Conservation (phyloP, 2,888 invertebrate genomes). For the Agriopis marginaria region DNA sequence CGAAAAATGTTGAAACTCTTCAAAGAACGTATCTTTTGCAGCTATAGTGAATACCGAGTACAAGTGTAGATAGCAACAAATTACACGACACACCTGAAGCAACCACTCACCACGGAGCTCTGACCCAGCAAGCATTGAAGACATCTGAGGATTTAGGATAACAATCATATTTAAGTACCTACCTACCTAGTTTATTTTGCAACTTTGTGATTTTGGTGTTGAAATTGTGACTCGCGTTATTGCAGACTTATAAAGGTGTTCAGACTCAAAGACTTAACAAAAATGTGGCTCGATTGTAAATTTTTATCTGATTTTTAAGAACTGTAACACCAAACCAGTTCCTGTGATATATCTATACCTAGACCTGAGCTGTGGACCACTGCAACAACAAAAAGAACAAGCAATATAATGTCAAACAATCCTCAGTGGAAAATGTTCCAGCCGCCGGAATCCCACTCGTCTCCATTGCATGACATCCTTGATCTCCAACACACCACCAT, state of each 20-base stretch:
- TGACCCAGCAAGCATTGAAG: conserved; percentile 96
- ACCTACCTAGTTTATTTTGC: conserved; percentile 77
- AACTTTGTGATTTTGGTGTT: conserved; percentile 73
- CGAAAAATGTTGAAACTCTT: conserved; percentile 46
- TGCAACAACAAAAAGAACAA: conserved; percentile 76
- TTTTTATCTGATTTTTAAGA: conserved; percentile 66
- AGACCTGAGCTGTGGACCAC: conserved; percentile 73
- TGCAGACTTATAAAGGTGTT: conserved; percentile 56
- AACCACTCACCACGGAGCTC: conserved; percentile 83
- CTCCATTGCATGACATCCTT: conserved; percentile 94
- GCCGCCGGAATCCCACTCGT: conserved; percentile 94
- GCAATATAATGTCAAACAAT: conserved; percentile 90
- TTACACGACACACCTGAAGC: conserved; percentile 68
- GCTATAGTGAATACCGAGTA: conserved; percentile 68
- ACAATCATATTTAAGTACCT: conserved; percentile 71
- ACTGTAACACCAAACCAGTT: conserved; percentile 70
- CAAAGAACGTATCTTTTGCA: conserved; percentile 69
- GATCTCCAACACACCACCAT: conserved; percentile 88
- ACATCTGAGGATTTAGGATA: conserved; percentile 92
- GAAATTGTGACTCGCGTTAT: conserved; percentile 69
- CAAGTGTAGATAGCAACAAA: conserved; percentile 70
- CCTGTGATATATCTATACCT: conserved; percentile 81
- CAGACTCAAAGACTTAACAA: conserved; percentile 69
- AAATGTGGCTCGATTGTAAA: conserved; percentile 80
- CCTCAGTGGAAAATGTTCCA: conserved; percentile 96